Conservation (phyloP, 2,113 vertebrate species). For the Hucho hucho region DNA sequence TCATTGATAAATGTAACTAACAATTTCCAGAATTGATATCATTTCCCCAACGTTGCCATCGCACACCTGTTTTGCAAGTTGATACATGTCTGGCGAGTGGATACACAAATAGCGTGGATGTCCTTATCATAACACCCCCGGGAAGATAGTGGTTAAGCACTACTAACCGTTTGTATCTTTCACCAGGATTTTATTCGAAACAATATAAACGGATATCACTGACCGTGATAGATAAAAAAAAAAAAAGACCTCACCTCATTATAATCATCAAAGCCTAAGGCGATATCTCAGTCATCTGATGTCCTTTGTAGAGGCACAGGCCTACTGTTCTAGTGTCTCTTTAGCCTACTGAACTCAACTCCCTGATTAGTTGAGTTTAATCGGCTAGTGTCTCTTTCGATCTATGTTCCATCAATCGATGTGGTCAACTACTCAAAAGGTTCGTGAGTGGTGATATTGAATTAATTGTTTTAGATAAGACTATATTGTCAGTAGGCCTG, state of each 20-base stretch:
- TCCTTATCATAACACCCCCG: slow-evolving; percentile 45
- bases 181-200: neutral
- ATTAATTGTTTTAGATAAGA: neutral
- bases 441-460: neutral
- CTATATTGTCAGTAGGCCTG: neutral
- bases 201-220: neutral
- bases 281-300: neutral
- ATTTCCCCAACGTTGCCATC: neutral
- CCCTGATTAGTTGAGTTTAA: too few relatives aligned
- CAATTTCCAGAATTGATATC: neutral
- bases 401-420: neutral
- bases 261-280: neutral
- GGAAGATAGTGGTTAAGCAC: slow-evolving; percentile 22
- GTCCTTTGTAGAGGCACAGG: neutral
- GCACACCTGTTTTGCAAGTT: neutral
- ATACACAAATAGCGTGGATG: slow-evolving; percentile 28
- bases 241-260: neutral
- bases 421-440: neutral
- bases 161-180: slow-evolving; percentile 12
- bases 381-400: neutral
- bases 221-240: neutral
- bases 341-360: too few relatives aligned
- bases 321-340: neutral
- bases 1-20: neutral
- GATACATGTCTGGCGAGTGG: slow-evolving; percentile 15